Percentiles rank a stretch among this genome's conserved stretches.
These are phyloP conservation scores for Porites australiensis DNA, from an alignment of 64 coral and sea anemone species.

Conservation along the genomic window DNA sequence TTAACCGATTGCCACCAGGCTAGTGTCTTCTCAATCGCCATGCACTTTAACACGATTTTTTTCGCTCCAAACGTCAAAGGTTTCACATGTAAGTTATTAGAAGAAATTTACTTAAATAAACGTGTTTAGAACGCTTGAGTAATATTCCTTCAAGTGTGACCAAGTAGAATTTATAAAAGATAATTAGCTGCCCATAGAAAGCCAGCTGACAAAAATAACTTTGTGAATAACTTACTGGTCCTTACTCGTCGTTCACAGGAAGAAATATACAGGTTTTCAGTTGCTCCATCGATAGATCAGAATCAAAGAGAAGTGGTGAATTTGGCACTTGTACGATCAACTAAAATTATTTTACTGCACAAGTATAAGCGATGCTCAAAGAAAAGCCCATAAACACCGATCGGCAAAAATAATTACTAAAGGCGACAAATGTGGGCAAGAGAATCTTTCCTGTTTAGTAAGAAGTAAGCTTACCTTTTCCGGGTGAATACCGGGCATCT, in stretches of 20 bases:
- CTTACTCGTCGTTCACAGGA: background rate
- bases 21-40: too few relatives aligned
- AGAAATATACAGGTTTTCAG: background rate
- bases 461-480: slow-evolving; percentile 24
- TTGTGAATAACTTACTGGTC: too few relatives aligned
- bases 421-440: background rate
- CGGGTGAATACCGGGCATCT: slow-evolving; percentile 71
- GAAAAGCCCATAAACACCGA: background rate
- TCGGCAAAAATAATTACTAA: background rate
- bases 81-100: background rate
- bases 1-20: too few relatives aligned
- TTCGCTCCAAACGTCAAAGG: background rate
- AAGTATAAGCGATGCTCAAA: background rate
- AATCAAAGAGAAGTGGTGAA: too few relatives aligned
- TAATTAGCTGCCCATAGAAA: slow-evolving; percentile 43
- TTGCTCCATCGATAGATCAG: too few relatives aligned
- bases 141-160: slow-evolving; percentile 16
- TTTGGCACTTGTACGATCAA: too few relatives aligned
- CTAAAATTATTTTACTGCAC: too few relatives aligned
- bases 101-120: background rate
- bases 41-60: background rate
- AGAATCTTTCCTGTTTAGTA: too few relatives aligned
- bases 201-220: slow-evolving; percentile 4
- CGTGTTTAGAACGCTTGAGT: background rate
- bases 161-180: background rate